Percentiles rank a stretch among this genome's conserved stretches.
Evolutionary conservation across 2,797 vertebrate genomes (phyloP).

Genomic region (Gallinago solitaria): DNA sequence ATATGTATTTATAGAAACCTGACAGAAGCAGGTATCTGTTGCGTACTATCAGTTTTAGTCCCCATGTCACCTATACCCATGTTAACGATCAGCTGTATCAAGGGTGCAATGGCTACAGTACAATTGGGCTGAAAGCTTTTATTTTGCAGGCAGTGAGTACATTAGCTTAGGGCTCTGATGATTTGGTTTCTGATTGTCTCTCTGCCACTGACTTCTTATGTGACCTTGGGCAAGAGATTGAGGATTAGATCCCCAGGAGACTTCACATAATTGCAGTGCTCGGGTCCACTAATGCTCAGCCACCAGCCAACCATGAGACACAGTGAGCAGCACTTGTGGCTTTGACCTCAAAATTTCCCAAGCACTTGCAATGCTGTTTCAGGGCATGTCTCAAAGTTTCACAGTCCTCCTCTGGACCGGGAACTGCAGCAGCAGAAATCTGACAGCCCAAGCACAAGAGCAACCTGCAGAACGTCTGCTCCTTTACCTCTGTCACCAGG

Average conservation of each 20-base stretch:
- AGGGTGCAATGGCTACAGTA: background rate
- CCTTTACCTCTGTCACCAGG: background rate
- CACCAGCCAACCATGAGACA: background rate
- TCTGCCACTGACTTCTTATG: background rate
- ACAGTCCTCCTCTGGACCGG: background rate
- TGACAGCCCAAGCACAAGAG: background rate
- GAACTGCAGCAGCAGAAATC: background rate
- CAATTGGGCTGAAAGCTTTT: background rate
- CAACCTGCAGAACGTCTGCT: background rate
- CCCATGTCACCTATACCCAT: background rate
- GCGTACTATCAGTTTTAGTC: background rate
- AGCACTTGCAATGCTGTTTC: background rate
- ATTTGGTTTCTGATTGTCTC: background rate
- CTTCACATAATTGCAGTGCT: background rate
- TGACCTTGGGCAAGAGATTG: conserved; percentile 40
- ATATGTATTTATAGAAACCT: conserved; percentile 31
- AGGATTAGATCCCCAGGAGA: background rate
- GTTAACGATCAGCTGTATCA: background rate
- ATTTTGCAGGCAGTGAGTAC: background rate
- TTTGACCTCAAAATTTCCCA: conserved; percentile 17
- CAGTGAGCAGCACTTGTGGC: background rate
- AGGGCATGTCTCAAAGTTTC: background rate
- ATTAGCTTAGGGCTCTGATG: background rate
- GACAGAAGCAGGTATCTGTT: background rate
- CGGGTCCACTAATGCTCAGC: background rate